Evolutionary conservation across 2,113 vertebrate species (phyloP).

Genomic region (Steatornis caripensis): DNA sequence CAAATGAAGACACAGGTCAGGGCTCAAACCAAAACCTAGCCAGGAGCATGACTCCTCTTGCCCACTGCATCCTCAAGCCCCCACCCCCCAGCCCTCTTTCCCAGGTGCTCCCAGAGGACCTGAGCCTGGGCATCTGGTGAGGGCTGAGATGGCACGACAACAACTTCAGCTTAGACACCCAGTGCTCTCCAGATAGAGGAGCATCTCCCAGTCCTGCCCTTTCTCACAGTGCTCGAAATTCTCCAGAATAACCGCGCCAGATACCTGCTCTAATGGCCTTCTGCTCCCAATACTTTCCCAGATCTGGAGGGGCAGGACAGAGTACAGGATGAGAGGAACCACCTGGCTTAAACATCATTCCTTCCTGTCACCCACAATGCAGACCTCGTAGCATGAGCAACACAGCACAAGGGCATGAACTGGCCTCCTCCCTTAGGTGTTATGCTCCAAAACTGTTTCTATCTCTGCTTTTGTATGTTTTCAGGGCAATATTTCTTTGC

Average conservation of each 20-base stretch:
- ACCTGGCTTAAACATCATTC: not conserved
- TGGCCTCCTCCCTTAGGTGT: not conserved
- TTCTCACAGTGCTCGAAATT: not conserved
- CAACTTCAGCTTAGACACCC: not conserved
- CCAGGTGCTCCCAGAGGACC: not conserved
- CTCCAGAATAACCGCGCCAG: not conserved
- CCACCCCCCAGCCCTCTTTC: not conserved
- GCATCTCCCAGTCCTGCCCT: not conserved
- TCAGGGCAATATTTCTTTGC: not conserved
- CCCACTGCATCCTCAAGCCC: not conserved
- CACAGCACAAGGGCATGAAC: not conserved
- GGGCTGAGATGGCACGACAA: not conserved
- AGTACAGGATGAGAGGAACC: not conserved
- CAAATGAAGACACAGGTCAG: not conserved
- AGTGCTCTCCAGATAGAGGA: not conserved
- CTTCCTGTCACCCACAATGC: not conserved
- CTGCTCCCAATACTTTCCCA: not conserved
- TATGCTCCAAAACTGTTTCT: not conserved
- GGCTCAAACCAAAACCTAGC: not conserved
- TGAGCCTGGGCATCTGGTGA: not conserved
- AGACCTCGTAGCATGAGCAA: fast-evolving
- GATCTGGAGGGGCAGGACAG: not conserved
- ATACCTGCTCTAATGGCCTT: too few species aligned
- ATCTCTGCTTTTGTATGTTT: not conserved
- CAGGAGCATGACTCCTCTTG: not conserved